Conservation (phyloP, 2,888 invertebrate species). For the Acholoe squamosa region DNA sequence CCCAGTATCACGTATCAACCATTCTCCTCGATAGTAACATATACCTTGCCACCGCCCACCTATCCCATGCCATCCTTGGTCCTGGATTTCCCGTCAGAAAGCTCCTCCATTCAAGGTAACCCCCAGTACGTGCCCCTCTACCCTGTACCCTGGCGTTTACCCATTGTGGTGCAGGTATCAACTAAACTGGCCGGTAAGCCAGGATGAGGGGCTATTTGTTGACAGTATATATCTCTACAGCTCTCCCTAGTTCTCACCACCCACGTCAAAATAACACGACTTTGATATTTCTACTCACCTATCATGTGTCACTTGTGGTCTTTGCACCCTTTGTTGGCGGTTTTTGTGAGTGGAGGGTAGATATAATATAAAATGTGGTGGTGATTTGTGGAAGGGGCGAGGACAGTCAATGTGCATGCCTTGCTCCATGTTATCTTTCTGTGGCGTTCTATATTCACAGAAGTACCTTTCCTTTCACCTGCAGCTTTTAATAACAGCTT, state of each 20-base stretch:
- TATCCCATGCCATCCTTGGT: neutral
- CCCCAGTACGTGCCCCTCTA: neutral
- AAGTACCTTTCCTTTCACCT: neutral
- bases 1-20: neutral
- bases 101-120: neutral
- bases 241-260: neutral
- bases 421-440: neutral
- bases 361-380: neutral
- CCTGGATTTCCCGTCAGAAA: slow-evolving; percentile 37
- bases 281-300: neutral
- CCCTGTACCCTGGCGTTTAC: neutral
- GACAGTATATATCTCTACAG: neutral
- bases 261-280: neutral
- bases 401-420: neutral
- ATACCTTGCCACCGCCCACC: slow-evolving; percentile 37
- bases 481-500: slow-evolving; percentile 4
- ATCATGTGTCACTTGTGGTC: too few relatives aligned
- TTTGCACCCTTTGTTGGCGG: neutral
- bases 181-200: slow-evolving; percentile 29
- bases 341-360: neutral
- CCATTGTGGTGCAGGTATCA: neutral
- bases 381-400: neutral
- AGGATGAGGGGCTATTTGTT: slow-evolving; percentile 13
- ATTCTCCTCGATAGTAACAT: slow-evolving; percentile 13
- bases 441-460: neutral